Conservation (phyloP, 2,113 vertebrate species). For the Eptesicus fuscus region DNA sequence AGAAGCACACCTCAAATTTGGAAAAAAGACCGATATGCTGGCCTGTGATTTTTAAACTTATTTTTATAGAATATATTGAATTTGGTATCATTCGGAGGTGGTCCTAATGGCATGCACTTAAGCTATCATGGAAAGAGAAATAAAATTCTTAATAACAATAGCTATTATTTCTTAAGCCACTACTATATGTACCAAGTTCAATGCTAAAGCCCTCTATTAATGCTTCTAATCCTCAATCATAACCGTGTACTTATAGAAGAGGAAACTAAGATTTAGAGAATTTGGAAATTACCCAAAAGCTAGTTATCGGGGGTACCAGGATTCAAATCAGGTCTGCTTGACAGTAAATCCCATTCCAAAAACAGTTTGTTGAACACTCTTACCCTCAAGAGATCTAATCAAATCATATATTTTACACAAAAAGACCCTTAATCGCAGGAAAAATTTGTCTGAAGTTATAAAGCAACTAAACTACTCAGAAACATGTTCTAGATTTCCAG, state of each 20-base stretch:
- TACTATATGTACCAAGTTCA: neutral
- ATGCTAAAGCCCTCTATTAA: neutral
- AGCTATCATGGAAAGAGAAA: neutral
- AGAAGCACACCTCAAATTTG: constrained; percentile 35
- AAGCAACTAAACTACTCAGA: neutral
- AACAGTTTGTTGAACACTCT: neutral
- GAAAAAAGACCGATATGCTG: constrained; percentile 7
- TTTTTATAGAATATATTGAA: constrained; percentile 35
- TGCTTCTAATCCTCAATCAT: constrained; percentile 1
- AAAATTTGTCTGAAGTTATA: neutral
- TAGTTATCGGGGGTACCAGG: neutral
- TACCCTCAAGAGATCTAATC: neutral
- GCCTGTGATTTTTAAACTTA: neutral
- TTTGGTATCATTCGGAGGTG: neutral
- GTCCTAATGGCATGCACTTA: neutral
- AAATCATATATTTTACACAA: constrained; percentile 7
- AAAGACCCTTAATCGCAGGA: neutral
- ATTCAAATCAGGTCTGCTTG: constrained; percentile 24
- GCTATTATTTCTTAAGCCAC: neutral
- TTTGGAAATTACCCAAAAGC: constrained; percentile 25
- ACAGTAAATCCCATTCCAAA: neutral
- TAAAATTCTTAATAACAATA: neutral
- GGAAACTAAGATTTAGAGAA: neutral
- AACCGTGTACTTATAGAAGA: neutral
- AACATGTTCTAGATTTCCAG: constrained; percentile 27